Evolutionary conservation across 2,888 invertebrate genomes (phyloP), one percentile per base, ranked within the genome.

Genomic region (Meloe dianella): DNA sequence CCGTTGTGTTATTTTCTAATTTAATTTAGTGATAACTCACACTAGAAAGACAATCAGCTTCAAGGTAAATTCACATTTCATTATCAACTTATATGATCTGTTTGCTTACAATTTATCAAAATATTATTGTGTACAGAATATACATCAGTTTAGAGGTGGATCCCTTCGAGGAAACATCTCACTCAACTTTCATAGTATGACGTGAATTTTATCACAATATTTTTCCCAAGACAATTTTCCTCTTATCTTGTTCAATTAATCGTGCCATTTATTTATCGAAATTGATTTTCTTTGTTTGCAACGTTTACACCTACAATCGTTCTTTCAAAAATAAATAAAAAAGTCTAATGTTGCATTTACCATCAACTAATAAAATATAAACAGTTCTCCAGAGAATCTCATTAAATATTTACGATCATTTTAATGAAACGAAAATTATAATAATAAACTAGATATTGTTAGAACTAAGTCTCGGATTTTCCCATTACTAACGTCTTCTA

Each of bases 101-200:
- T 77, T 77, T 75, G 71, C 74, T 66, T 73, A 74, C 76, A 75
- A 78, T 79, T 79, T 78, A 78, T 78, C 78, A 79, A 78, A 79
- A 78, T 75, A 79, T 78, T 78, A 74, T 77, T 76, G 74, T 76
- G 71, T 73, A 69, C 71, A 68, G 71, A 73, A 74, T 74, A 73
- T 74, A 74, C 73, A 74, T 72, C 74, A 71, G 70, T 71, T 69
- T 69, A 64, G 61, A 61, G 60, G 62, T 61, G 47, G 38, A 38
- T 51, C 60, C 35, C 61, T 61, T 38, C 47, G 63, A 64, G 70
- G n/a, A 65, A 69, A 72, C 73, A 73, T 73, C 70, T 74, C 69
- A 74, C 67, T 71, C 68, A 65, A 64, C 65, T 64, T 66, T 20
- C 61, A 56, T 41, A 61, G 64, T 61, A 67, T 64, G 69, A 69